These are phyloP conservation scores for Xylophagus ater DNA, from an alignment of 2,888 invertebrate species.

Conservation along the genomic window DNA sequence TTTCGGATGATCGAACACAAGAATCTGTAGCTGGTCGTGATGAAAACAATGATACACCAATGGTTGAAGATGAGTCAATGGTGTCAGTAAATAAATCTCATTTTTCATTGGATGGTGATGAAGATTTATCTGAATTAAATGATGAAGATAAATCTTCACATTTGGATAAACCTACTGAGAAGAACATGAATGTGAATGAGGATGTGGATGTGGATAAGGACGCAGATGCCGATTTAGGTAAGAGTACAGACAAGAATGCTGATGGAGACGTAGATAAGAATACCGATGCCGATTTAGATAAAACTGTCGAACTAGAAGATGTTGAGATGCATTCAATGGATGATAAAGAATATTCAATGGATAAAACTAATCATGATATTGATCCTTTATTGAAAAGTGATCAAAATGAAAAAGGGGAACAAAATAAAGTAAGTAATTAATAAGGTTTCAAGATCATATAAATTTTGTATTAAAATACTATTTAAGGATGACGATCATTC, in stretches of 20 bases:
- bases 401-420: conserved; percentile 19
- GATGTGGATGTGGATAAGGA: conserved; percentile 12
- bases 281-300: conserved; percentile 17
- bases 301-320: conserved; percentile 17
- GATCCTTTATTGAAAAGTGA: no score
- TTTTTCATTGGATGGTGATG: not conserved
- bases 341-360: no score
- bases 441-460: not conserved
- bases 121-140: conserved; percentile 1
- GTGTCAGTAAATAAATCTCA: not conserved
- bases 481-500: no score
- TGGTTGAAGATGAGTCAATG: conserved; percentile 6
- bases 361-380: no score
- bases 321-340: no score
- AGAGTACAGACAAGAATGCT: conserved; percentile 23
- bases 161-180: not conserved
- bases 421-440: no score
- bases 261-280: conserved; percentile 16
- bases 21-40: conserved; percentile 23
- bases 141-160: not conserved
- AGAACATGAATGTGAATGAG: not conserved
- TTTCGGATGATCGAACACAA: conserved; percentile 25
- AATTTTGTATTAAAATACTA: not conserved
- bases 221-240: conserved; percentile 15
- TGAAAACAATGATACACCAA: conserved; percentile 15